Percentiles rank a stretch among this genome's conserved stretches.
Evolutionary conservation across 1,140 invertebrate genomes (phyloP).

Genomic region (Drosophila santomea): DNA sequence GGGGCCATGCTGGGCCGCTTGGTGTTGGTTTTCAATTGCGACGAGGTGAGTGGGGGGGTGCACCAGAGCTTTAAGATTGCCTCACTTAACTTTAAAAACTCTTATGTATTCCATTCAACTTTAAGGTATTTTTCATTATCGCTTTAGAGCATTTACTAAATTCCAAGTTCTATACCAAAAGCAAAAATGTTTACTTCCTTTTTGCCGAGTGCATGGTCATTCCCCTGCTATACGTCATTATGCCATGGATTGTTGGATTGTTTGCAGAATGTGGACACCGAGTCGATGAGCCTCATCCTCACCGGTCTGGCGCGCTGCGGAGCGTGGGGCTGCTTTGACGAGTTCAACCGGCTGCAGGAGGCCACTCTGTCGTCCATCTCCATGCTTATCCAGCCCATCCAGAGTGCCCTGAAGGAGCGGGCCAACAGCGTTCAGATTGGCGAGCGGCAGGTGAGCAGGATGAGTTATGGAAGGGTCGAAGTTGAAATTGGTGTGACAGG

Average conservation of each 20-base stretch:
- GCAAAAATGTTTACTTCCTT: neutral
- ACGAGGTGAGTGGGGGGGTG: constrained; percentile 89
- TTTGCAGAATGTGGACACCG: constrained; percentile 94
- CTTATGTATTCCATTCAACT: too few relatives aligned
- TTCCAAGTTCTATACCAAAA: too few relatives aligned
- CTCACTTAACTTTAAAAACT: too few relatives aligned
- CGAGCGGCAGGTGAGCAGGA: constrained; percentile 89
- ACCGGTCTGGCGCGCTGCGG: constrained; percentile 96
- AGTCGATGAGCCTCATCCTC: constrained; percentile 96
- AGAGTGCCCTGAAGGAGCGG: constrained; percentile 92
- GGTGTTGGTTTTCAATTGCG: constrained; percentile 99
- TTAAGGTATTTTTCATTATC: too few relatives aligned
- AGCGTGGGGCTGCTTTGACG: constrained; percentile 99
- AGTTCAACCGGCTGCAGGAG: constrained; percentile 98
- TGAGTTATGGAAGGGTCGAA: constrained; percentile 45
- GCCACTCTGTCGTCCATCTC: constrained; percentile 96
- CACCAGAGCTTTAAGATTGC: neutral
- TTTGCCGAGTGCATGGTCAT: constrained; percentile 19
- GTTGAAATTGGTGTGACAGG: neutral
- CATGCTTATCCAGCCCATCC: constrained; percentile 95
- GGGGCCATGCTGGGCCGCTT: constrained; percentile 95
- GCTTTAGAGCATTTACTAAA: too few relatives aligned
- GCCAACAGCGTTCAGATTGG: constrained; percentile 88
- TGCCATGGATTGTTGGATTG: constrained; percentile 46
- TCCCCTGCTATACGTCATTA: constrained; percentile 64